Evolutionary conservation across 2,888 invertebrate species (phyloP).

Genomic region (Leptinotarsa peninsularis): DNA sequence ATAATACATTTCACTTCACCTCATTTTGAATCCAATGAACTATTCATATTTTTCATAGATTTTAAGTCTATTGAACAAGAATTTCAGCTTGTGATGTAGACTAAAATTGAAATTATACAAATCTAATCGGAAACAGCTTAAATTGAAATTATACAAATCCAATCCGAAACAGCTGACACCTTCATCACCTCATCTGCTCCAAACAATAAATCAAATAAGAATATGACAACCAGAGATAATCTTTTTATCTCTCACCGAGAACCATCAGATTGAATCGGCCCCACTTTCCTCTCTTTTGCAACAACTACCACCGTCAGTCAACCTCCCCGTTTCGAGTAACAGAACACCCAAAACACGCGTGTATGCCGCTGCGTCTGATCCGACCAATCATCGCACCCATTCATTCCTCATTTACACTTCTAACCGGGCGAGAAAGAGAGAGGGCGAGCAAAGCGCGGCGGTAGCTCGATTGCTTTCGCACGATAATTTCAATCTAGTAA

Average conservation of each 20-base stretch:
- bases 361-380: conserved; percentile 13
- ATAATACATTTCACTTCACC: no score
- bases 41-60: no score
- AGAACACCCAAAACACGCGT: conserved; percentile 19
- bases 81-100: no score
- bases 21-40: no score
- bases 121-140: neutral
- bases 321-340: neutral
- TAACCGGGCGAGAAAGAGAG: conserved; percentile 27
- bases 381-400: conserved; percentile 34
- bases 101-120: neutral
- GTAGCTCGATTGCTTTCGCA: conserved; percentile 29
- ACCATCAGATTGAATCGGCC: conserved; percentile 11
- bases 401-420: conserved; percentile 36
- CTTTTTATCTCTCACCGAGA: neutral
- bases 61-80: no score
- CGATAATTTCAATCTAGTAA: conserved; percentile 32
- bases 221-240: neutral
- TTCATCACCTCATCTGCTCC: conserved; percentile 7
- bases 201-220: neutral
- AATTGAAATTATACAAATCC: neutral
- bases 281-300: conserved; percentile 12
- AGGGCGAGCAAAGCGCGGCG: conserved; percentile 26
- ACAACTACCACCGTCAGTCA: conserved; percentile 12
- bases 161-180: neutral